phyloP scores from a whole-genome alignment of 2,888 invertebrate genomes.

The Stegophylla sp. region DNA sequence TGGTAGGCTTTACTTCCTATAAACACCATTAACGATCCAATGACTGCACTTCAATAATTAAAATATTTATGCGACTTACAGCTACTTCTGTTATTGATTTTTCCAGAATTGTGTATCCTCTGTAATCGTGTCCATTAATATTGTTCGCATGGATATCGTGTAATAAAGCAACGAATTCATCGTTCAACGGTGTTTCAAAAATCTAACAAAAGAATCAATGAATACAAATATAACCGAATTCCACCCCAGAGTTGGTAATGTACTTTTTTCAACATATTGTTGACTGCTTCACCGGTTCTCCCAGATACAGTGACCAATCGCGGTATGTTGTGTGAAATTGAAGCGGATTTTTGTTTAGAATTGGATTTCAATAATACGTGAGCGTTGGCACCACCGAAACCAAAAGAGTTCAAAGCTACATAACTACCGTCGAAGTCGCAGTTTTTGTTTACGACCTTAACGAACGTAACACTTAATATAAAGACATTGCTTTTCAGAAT shows the following conservation, averaged over 20 bases:
- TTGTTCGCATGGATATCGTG: conserved; percentile 76
- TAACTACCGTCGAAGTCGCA: conserved; percentile 87
- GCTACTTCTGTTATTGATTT: conserved; percentile 67
- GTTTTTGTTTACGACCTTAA: conserved; percentile 79
- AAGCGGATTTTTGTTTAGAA: conserved; percentile 72
- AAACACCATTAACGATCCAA: conserved; percentile 30
- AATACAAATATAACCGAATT: background rate
- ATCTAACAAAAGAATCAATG: conserved; percentile 61
- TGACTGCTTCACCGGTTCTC: conserved; percentile 81
- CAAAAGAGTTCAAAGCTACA: conserved; percentile 93
- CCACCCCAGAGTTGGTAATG: conserved; percentile 68
- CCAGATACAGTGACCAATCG: conserved; percentile 82
- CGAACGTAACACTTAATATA: background rate
- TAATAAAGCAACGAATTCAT: conserved; percentile 79
- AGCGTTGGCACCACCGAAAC: conserved; percentile 97
- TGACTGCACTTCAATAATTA: background rate
- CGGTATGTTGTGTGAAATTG: conserved; percentile 69
- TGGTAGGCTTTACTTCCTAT: conserved; percentile 11
- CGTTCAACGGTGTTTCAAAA: conserved; percentile 71
- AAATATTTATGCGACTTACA: conserved; percentile 63
- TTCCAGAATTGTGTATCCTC: conserved; percentile 81
- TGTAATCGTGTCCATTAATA: conserved; percentile 77
- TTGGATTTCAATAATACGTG: conserved; percentile 86
- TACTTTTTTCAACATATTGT: conserved; percentile 74
- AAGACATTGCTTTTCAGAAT: too few relatives aligned